These are phyloP conservation scores for Orius insidiosus DNA, from an alignment of 1,140 invertebrate species.

Conservation along the genomic window DNA sequence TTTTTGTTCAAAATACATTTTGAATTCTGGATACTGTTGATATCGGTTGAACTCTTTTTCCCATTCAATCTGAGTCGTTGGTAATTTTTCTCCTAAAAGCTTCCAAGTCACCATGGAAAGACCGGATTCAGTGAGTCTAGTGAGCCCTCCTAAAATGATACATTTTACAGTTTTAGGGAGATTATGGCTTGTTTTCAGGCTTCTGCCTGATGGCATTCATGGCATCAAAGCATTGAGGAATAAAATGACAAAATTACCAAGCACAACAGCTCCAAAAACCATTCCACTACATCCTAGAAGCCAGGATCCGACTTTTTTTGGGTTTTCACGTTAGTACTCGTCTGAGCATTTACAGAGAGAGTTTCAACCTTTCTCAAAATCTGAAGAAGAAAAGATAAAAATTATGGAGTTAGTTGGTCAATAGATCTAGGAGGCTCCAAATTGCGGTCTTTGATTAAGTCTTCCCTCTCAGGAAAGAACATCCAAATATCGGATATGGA, in stretches of 20 bases:
- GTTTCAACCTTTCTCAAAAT: neutral
- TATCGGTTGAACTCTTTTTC: constrained; percentile 80
- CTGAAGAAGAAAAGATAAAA: too few relatives aligned
- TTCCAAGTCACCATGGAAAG: constrained; percentile 98
- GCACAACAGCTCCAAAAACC: constrained; percentile 81
- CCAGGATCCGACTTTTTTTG: constrained; percentile 75
- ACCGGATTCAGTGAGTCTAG: constrained; percentile 90
- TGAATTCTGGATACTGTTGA: constrained; percentile 90
- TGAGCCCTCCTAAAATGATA: constrained; percentile 50
- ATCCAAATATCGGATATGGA: too few relatives aligned
- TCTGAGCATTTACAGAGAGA: neutral
- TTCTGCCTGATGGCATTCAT: neutral
- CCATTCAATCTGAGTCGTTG: constrained; percentile 68
- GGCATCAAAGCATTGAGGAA: neutral
- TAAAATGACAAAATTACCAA: constrained; percentile 51
- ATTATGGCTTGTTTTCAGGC: neutral
- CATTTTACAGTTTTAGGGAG: neutral
- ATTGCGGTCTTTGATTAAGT: too few relatives aligned
- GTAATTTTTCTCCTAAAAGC: constrained; percentile 75
- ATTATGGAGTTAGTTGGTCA: too few relatives aligned
- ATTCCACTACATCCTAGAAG: constrained; percentile 80
- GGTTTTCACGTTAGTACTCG: neutral
- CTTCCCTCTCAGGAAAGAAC: too few relatives aligned
- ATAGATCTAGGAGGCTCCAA: too few relatives aligned
- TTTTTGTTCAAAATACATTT: constrained; percentile 47